Evolutionary conservation across 2,113 vertebrate species (phyloP).

Genomic region (Fregetta grallaria): DNA sequence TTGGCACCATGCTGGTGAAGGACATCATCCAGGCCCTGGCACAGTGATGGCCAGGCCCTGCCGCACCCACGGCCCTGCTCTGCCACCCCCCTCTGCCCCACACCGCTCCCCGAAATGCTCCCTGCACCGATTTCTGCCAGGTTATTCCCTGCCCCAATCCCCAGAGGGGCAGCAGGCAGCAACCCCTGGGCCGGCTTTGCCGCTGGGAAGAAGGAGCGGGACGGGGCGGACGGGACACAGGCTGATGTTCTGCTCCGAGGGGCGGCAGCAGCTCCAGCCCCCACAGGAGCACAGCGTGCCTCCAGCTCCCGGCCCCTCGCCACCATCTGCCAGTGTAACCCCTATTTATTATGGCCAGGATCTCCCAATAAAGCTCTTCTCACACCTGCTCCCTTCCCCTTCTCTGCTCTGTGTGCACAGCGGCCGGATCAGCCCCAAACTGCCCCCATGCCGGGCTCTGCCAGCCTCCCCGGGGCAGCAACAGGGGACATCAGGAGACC

Average conservation of each 20-base stretch:
- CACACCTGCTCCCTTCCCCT: neutral
- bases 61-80: fast-evolving
- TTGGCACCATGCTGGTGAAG: slow-evolving; percentile 96
- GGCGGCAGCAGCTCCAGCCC: neutral
- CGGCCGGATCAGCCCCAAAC: fast-evolving
- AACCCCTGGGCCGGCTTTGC: fast-evolving
- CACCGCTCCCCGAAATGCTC: fast-evolving
- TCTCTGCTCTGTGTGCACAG: neutral
- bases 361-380: slow-evolving; percentile 47
- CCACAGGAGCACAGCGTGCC: neutral
- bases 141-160: neutral
- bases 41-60: slow-evolving; percentile 64
- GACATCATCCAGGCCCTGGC: slow-evolving; percentile 88
- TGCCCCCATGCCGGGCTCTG: fast-evolving
- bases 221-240: neutral
- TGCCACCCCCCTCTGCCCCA: neutral
- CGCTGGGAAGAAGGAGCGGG: neutral
- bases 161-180: fast-evolving
- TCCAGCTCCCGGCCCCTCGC: neutral
- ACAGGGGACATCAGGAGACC: neutral
- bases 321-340: neutral
- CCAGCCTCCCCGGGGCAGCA: neutral
- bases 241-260: fast-evolving
- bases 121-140: neutral
- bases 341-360: slow-evolving; percentile 45